Evolutionary conservation across 2,888 invertebrate species (phyloP).

Genomic region (Sepiola atlantica): DNA sequence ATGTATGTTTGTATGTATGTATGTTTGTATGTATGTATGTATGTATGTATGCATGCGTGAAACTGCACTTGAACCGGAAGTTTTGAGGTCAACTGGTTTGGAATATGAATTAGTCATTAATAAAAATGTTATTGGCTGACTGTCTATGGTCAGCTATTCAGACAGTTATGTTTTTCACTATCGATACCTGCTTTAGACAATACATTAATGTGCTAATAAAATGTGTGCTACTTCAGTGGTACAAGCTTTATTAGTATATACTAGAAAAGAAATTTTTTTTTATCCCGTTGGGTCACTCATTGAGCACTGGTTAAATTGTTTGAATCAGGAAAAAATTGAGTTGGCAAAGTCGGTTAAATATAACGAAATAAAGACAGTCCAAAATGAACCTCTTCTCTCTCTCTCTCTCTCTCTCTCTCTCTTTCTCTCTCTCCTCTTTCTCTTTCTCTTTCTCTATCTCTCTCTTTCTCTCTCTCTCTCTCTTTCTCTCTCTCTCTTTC

Average conservation of each 20-base stretch:
- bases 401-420: neutral
- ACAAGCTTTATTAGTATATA: too few species aligned
- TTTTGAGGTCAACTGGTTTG: neutral
- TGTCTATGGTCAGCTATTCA: neutral
- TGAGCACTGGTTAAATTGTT: too few species aligned
- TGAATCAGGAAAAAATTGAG: too few species aligned
- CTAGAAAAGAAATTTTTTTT: too few species aligned
- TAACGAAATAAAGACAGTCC: too few species aligned
- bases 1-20: too few species aligned
- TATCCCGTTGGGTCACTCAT: too few species aligned
- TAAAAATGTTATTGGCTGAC: neutral
- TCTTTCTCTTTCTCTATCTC: too few species aligned
- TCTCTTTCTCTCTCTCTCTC: too few species aligned
- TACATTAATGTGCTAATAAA: neutral
- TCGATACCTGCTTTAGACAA: neutral
- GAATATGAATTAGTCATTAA: neutral
- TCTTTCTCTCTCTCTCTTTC: too few species aligned
- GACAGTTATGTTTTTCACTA: neutral
- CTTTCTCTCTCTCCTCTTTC: neutral
- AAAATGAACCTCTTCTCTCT: neutral
- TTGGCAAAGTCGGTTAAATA: too few species aligned
- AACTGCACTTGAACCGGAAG: neutral
- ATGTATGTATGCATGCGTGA: neutral
- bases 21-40: too few species aligned
- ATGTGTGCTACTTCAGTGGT: neutral